Conservation (phyloP, 2,797 vertebrate species). For the Dipus sagitta region DNA sequence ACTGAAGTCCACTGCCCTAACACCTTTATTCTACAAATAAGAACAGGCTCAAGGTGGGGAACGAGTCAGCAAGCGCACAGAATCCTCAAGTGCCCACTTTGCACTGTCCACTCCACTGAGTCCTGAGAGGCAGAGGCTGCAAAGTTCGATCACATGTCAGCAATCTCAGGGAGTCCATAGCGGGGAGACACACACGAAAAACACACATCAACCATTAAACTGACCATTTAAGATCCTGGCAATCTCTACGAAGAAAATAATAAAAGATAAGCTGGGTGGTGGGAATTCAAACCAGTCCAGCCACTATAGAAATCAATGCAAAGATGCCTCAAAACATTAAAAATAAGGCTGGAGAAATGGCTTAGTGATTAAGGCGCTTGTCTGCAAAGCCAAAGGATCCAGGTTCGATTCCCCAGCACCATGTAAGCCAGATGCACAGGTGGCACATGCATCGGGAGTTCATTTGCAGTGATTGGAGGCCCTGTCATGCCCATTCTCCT, state of each 20-base stretch:
- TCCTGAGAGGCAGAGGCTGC: background rate
- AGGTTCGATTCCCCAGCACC: too few species aligned
- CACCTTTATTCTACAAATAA: slow-evolving; percentile 34
- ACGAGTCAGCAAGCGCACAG: background rate
- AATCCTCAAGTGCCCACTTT: background rate
- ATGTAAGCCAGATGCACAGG: too few species aligned
- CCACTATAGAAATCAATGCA: background rate
- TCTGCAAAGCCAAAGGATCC: too few species aligned
- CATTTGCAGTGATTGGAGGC: too few species aligned
- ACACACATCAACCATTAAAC: background rate
- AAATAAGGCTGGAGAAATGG: too few species aligned
- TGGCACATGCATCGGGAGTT: too few species aligned
- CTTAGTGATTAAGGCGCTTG: too few species aligned
- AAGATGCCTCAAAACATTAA: background rate
- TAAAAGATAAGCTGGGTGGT: background rate
- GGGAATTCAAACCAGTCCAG: background rate
- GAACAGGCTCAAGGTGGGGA: background rate
- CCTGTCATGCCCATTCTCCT: too few species aligned
- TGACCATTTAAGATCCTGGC: slow-evolving; percentile 27
- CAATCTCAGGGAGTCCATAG: background rate
- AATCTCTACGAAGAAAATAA: background rate
- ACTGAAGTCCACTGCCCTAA: background rate
- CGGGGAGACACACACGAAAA: background rate
- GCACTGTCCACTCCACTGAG: background rate
- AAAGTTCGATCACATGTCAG: background rate